Percentiles rank a stretch among this genome's conserved stretches.
phyloP scores from a whole-genome alignment of 2,888 invertebrate genomes.

The Tribolium freemani region DNA sequence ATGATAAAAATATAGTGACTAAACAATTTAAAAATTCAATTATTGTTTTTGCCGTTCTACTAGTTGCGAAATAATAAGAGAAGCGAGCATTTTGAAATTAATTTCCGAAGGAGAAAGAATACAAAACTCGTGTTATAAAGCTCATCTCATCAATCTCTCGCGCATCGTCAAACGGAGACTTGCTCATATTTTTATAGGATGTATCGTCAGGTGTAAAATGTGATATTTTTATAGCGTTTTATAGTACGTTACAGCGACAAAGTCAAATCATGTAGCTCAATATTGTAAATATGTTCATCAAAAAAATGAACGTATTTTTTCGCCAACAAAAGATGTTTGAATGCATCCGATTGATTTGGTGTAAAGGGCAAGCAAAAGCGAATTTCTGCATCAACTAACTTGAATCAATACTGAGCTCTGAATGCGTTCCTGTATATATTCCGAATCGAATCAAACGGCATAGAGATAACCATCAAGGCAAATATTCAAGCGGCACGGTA shows the following conservation, averaged over 20 bases:
- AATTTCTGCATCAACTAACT: conserved; percentile 42
- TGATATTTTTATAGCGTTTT: no score
- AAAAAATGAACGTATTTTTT: no score
- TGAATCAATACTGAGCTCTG: conserved; percentile 38
- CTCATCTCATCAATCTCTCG: neutral
- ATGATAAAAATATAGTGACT: no score
- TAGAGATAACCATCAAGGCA: conserved; percentile 37
- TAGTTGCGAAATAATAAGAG: no score
- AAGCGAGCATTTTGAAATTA: no score
- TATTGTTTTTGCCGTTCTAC: no score
- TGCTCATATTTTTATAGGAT: neutral
- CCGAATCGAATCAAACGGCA: conserved; percentile 34
- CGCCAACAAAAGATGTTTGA: neutral
- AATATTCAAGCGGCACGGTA: conserved; percentile 38
- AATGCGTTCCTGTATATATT: conserved; percentile 18
- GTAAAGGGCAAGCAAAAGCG: conserved; percentile 40
- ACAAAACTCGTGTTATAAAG: neutral
- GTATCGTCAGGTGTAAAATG: no score
- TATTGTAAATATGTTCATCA: no score
- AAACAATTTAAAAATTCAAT: no score
- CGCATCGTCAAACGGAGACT: neutral
- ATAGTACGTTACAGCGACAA: no score
- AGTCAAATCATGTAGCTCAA: no score
- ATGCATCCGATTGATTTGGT: conserved; percentile 28
- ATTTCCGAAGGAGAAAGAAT: neutral